Percentiles rank a stretch among this genome's conserved stretches.
These are phyloP conservation scores for Cladorhizidae sp. DNA, from an alignment of 37 sponge, comb jelly and placozoan species.

Conservation along the genomic window DNA sequence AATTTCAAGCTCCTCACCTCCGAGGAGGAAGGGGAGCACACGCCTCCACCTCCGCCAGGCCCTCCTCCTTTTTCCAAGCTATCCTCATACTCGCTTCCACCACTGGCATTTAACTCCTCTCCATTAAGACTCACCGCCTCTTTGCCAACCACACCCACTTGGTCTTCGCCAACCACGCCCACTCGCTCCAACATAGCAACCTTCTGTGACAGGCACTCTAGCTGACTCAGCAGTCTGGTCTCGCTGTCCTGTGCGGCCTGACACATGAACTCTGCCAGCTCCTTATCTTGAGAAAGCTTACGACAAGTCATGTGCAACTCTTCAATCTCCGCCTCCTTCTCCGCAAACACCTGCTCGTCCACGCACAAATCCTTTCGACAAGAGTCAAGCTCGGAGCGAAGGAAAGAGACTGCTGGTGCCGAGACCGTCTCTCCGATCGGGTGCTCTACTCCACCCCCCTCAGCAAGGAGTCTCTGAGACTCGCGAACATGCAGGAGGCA, in stretches of 20 bases:
- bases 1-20: too few species aligned
- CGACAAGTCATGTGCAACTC: constrained; percentile 6
- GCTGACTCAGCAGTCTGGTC: neutral
- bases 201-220: neutral
- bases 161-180: neutral
- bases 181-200: neutral
- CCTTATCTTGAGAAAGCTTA: constrained; percentile 2
- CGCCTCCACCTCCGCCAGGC: neutral
- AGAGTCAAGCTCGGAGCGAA: constrained; percentile 12
- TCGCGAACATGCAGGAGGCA: neutral
- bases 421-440: too few species aligned
- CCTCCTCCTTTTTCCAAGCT: neutral
- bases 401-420: constrained; percentile 13
- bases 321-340: constrained; percentile 40
- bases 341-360: constrained; percentile 62
- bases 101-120: neutral
- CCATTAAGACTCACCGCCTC: neutral
- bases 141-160: neutral
- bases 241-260: constrained; percentile 16
- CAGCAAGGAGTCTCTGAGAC: neutral
- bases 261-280: constrained; percentile 14
- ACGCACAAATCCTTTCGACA: constrained; percentile 34
- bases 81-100: neutral
- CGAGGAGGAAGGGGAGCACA: neutral
- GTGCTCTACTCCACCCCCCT: neutral